These are phyloP conservation scores for Scolopax mira DNA, from an alignment of 2,113 vertebrate species.

Conservation along the genomic window DNA sequence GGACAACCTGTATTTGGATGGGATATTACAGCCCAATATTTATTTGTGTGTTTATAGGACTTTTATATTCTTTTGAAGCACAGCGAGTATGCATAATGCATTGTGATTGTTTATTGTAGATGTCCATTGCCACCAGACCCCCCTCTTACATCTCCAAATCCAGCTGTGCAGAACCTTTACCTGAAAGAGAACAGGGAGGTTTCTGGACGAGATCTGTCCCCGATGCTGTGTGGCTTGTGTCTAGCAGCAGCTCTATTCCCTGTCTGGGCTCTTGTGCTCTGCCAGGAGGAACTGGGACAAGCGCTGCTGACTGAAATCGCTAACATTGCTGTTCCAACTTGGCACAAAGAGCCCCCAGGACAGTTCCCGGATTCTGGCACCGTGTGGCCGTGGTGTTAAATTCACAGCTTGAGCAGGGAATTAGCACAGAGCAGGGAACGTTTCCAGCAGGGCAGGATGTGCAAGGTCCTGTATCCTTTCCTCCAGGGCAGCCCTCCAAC, in stretches of 20 bases:
- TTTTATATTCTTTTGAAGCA: not conserved
- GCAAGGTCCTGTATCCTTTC: not conserved
- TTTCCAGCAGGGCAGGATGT: not conserved
- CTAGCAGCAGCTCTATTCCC: not conserved
- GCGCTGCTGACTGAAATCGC: not conserved
- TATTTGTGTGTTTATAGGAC: not conserved
- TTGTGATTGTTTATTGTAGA: not conserved
- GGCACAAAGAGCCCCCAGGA: not conserved
- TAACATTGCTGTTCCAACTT: accelerated
- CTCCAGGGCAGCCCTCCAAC: not conserved
- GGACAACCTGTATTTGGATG: not conserved
- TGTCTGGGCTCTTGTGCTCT: not conserved
- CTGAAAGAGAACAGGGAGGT: accelerated
- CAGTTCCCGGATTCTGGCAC: not conserved
- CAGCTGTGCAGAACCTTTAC: not conserved
- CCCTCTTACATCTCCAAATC: not conserved
- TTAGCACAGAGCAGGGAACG: not conserved
- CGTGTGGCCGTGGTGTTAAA: not conserved
- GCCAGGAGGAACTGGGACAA: not conserved
- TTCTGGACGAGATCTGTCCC: not conserved
- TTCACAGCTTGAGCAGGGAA: accelerated
- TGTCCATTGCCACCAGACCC: too few species aligned
- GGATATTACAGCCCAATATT: not conserved
- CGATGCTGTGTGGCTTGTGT: accelerated
- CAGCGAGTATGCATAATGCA: not conserved